Base-by-base conservation (phyloP, 1,140 invertebrate genomes). In the Chlorops oryzae region DNA sequence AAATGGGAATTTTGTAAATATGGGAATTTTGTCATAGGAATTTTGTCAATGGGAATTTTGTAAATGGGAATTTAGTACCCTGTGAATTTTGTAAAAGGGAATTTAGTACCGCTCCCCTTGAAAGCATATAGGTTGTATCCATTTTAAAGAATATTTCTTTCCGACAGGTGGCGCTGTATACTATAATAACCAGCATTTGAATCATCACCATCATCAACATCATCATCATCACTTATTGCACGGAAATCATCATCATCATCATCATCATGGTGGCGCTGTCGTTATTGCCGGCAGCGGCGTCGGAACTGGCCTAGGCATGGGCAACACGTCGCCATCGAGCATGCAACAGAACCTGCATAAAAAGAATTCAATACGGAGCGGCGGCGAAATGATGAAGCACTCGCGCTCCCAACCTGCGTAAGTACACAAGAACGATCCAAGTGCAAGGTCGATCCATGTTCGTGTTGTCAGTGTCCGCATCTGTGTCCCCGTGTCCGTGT, bases 391-490 rank as follows among this genome's bases (percentile, higher is more conserved):
- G 32, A 69, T 84, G 51, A 85, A 86, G 62, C 73, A 83, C 41
- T 80, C 80, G 51, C 73, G 84, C 55, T 74, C 83, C 47, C 83
- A 85, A 64, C 80, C 76, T 55, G 80, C 80, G 82, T 85, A 77
- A 81, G 80, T 78, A 53, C 37, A 34, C n/a, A n/a, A n/a, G n/a
- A n/a, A n/a, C n/a, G n/a, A n/a, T n/a, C n/a, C n/a, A n/a, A n/a
- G n/a, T n/a, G n/a, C n/a, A n/a, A n/a, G n/a, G n/a, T n/a, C n/a
- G n/a, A n/a, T n/a, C n/a, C n/a, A n/a, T n/a, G n/a, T n/a, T n/a
- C n/a, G n/a, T n/a, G n/a, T n/a, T n/a, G n/a, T n/a, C n/a, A n/a
- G n/a, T n/a, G n/a, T n/a, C n/a, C n/a, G n/a, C n/a, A n/a, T n/a
- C n/a, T n/a, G n/a, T n/a, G n/a, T n/a, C n/a, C n/a, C n/a, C n/a